Percentiles rank a stretch among this genome's conserved stretches.
Evolutionary conservation across 2,113 vertebrate genomes (phyloP).

Genomic region (Atherinomorus stipes): DNA sequence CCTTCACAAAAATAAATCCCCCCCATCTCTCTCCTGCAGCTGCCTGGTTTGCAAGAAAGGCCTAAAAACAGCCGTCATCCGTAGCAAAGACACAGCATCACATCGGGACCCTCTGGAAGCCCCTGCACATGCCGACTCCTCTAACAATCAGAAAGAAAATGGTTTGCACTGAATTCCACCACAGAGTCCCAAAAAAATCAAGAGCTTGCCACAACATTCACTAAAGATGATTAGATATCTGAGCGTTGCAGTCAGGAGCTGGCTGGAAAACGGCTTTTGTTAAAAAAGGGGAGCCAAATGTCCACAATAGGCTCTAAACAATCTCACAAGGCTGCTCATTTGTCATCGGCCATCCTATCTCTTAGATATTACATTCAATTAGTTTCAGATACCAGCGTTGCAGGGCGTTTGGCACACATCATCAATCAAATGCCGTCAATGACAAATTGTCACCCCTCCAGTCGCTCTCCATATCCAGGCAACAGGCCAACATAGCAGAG

Average conservation of each 20-base stretch:
- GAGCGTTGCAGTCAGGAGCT: background rate
- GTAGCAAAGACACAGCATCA: slow-evolving; percentile 15
- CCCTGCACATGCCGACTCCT: slow-evolving; percentile 10
- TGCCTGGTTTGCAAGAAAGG: slow-evolving; percentile 55
- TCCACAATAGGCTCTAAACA: slow-evolving; percentile 56
- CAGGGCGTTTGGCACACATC: slow-evolving; percentile 28
- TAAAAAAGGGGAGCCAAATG: slow-evolving; percentile 35
- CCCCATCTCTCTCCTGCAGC: slow-evolving; percentile 61
- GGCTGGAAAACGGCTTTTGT: slow-evolving; percentile 28
- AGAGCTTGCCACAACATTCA: slow-evolving; percentile 4
- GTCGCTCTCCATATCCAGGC: slow-evolving; percentile 41
- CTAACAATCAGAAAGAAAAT: slow-evolving; percentile 8
- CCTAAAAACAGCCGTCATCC: slow-evolving; percentile 39
- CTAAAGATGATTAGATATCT: slow-evolving; percentile 52
- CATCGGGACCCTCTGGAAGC: slow-evolving; percentile 10
- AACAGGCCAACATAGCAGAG: slow-evolving; percentile 33
- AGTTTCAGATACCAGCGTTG: slow-evolving; percentile 67
- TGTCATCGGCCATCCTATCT: slow-evolving; percentile 56
- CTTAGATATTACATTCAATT: slow-evolving; percentile 73
- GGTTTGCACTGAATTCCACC: slow-evolving; percentile 1
- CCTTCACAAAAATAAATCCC: slow-evolving; percentile 69
- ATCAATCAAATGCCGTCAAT: slow-evolving; percentile 73
- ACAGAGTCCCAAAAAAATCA: slow-evolving; percentile 15
- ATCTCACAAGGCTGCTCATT: slow-evolving; percentile 58
- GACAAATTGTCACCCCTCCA: slow-evolving; percentile 56